Conservation (phyloP, 2,797 vertebrate species). For the Halcyon chelicuti region DNA sequence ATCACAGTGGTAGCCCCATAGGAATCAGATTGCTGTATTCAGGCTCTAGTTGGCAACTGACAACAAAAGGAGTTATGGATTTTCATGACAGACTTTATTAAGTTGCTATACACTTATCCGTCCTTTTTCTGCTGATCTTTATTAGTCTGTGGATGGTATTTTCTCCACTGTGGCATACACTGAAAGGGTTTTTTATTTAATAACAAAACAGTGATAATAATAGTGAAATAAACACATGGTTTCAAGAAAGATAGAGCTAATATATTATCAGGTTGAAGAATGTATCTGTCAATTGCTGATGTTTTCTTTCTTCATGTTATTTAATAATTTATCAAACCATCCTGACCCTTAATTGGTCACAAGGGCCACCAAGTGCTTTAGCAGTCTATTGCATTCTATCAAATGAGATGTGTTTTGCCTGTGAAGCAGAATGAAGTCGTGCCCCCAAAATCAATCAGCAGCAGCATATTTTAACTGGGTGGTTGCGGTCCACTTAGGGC, state of each 20-base stretch:
- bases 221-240: not conserved
- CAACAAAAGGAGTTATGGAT: not conserved
- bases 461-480: not conserved
- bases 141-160: not conserved
- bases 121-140: not conserved
- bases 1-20: not conserved
- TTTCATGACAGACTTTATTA: not conserved
- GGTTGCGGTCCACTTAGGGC: not conserved
- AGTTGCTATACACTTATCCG: not conserved
- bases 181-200: slow-evolving; percentile 9
- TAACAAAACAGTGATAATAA: not conserved
- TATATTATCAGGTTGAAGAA: not conserved
- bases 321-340: slow-evolving; percentile 67
- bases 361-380: slow-evolving; percentile 55
- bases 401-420: slow-evolving; percentile 19
- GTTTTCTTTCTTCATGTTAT: slow-evolving; percentile 1
- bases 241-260: not conserved
- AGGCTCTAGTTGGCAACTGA: not conserved
- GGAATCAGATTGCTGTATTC: not conserved
- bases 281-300: not conserved
- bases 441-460: slow-evolving; percentile 26
- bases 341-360: slow-evolving; percentile 64
- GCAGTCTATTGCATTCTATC: slow-evolving; percentile 34
- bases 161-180: not conserved
- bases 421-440: slow-evolving; percentile 48